A percentile compares a stretch with the other conserved stretches of the same genome.
These are phyloP conservation scores for Amphibalanus amphitrite DNA, from an alignment of 1,140 invertebrate genomes.

Conservation along the genomic window DNA sequence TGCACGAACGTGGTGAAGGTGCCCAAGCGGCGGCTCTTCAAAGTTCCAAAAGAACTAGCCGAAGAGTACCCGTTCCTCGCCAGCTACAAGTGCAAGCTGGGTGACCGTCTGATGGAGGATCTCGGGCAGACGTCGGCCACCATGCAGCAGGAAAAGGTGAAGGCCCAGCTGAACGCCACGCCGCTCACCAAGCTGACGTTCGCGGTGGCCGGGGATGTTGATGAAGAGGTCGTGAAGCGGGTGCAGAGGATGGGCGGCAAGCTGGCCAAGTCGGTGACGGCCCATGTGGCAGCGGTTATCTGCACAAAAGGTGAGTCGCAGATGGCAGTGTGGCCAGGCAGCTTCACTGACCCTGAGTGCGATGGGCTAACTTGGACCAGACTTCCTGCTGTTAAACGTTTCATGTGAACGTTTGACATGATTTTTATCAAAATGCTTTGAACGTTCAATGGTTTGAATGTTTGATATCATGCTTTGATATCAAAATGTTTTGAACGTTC, in stretches of 20 bases:
- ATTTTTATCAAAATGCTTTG: too few relatives aligned
- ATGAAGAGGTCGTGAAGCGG: conserved; percentile 37
- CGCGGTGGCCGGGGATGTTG: conserved; percentile 42
- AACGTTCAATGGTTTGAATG: too few relatives aligned
- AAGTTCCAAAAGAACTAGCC: conserved; percentile 47
- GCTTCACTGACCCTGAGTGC: too few relatives aligned
- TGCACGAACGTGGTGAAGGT: conserved; percentile 53
- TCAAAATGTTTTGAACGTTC: too few relatives aligned
- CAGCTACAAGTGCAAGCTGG: conserved; percentile 11
- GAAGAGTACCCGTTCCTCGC: conserved; percentile 41
- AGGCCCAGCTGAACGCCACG: conserved; percentile 35
- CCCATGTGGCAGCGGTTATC: conserved; percentile 52
- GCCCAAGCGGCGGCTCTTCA: conserved; percentile 52
- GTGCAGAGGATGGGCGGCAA: conserved; percentile 57
- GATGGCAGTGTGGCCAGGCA: too few relatives aligned
- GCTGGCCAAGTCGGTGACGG: conserved; percentile 42
- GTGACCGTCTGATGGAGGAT: neutral
- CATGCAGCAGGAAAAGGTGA: conserved; percentile 32
- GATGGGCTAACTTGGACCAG: too few relatives aligned
- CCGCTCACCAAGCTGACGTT: conserved; percentile 63
- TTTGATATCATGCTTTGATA: too few relatives aligned
- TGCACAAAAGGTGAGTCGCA: conserved; percentile 42
- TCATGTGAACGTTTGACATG: too few relatives aligned
- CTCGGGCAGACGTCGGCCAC: neutral
- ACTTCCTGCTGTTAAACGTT: too few relatives aligned